Base-by-base conservation (phyloP, 2,113 vertebrate genomes). In the Crotalus tigris region DNA sequence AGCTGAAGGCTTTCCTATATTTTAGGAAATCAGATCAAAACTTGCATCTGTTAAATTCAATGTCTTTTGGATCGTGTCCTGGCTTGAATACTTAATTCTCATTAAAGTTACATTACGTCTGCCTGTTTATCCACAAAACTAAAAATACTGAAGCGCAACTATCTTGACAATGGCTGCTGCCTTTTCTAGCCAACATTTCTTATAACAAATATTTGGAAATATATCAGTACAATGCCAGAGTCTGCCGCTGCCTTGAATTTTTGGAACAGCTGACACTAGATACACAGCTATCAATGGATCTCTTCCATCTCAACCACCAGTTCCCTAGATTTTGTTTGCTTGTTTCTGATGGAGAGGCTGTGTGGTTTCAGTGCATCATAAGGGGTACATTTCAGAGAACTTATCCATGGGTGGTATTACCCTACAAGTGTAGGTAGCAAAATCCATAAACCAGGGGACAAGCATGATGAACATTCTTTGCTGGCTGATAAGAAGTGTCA, bases 391-490 rank as follows among this genome's bases (percentile, higher is more conserved):
- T 89, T 58, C 15, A 92, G 57, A 89, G 15, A 88, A 53, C 1
- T 88, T 90, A 93, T 75, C 92, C 53, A 64, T 91, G 29, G 49
- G 81, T 92, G n/a, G 49, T 86, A 24, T 92, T 21, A 39, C 26
- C 39, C 89, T 85, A 3, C 53, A 61, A 92, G 61, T 21, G 55
- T 33, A 13, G 92, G 33, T 15, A 61, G 26, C 49, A 92, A 11
- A 87, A 58, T 88, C 24, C 8, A 12, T 13, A 75, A 92, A 92
- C 91, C 44, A 90, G 55, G 92, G 91, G n/a, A 53, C 61, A 93
- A n/a, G 26, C 57, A 88, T 93, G n/a, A 87, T 92, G 92, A 92
- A 93, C 19, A 10, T 94, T 51, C 33, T 39, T 93, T 94, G 91
- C 54, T 94, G 61, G 53, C 75, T 93, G 49, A 93, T 87, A 64